A percentile compares a stretch with the other conserved stretches of the same genome.
phyloP scores from a whole-genome alignment of 2,113 vertebrate genomes.

The Microcebus murinus region DNA sequence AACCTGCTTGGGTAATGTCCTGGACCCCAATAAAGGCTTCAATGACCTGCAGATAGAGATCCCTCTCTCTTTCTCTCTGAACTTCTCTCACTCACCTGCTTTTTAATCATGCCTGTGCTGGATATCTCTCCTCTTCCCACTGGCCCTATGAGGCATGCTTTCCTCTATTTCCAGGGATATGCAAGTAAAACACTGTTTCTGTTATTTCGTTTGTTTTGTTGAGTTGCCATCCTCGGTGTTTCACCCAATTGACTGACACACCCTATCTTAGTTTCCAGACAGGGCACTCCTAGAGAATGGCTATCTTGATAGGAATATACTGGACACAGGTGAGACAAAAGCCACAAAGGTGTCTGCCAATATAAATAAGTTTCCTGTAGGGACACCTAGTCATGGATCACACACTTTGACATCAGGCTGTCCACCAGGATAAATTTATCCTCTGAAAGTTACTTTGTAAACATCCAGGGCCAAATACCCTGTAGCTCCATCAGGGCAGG shows the following conservation, averaged over 20 bases:
- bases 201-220: background rate
- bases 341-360: no score
- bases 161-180: background rate
- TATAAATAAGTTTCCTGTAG: background rate
- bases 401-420: background rate
- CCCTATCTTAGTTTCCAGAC: background rate
- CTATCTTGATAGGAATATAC: background rate
- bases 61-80: background rate
- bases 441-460: background rate
- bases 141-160: background rate
- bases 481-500: rapidly evolving
- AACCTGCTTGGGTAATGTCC: background rate
- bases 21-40: background rate
- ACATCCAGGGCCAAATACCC: no score
- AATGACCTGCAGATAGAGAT: background rate
- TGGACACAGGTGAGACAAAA: background rate
- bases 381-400: background rate
- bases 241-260: no score
- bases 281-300: background rate
- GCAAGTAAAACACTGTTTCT: background rate
- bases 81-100: background rate
- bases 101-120: no score
- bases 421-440: background rate
- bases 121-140: background rate
- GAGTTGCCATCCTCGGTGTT: background rate